Base-by-base conservation (phyloP, 64 coral and sea anemone species). In the Montipora foliosa region DNA sequence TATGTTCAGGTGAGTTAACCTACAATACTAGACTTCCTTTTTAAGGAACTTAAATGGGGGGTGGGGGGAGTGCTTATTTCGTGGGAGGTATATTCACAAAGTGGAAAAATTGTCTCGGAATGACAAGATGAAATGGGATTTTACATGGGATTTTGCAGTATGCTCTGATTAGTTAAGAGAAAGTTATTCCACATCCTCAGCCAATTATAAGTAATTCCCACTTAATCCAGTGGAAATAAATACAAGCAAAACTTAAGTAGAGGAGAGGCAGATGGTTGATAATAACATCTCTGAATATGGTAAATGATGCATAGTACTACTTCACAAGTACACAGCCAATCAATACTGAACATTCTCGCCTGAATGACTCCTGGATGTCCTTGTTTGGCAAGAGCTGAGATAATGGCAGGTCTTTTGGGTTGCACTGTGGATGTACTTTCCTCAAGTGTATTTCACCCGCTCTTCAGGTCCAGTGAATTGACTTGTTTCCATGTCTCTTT, bases 201-300 rank as follows among this genome's bases (percentile, higher is more conserved):
- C 29, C 24, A 25, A 25, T 25, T 25, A 25, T 25, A 25, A 25
- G 24, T 25, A 25, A 25, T 25, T 25, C 24, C 29, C 29, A 55
- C 52, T 3, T 3, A 55, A 55, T 55, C 52, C 29, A 29, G 29
- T 29, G 29, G 29, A 29, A 29, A 29, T 29, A 29, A 1, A 29
- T 29, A 29, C 29, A 29, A 29, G 29, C 29, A 29, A 29, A 29
- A 29, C 29, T 29, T 29, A 62, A 85, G 49, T 50, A 92, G 19
- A 70, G 90, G 76, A 84, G 90, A 29, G 90, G 80, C 69, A 92
- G 62, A 62, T 92, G 90, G 71, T 92, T 72, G 3, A 92, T 84
- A 92, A 85, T 22, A 14, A 92, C 64, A 80, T 88, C 75, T 66
- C 75, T 93, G 21, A 93, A 67, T 46, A 79, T 79, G 60, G 79